Evolutionary conservation across 2,113 vertebrate species (phyloP), one percentile per base, ranked within the genome.

Genomic region (Shinisaurus crocodilurus): DNA sequence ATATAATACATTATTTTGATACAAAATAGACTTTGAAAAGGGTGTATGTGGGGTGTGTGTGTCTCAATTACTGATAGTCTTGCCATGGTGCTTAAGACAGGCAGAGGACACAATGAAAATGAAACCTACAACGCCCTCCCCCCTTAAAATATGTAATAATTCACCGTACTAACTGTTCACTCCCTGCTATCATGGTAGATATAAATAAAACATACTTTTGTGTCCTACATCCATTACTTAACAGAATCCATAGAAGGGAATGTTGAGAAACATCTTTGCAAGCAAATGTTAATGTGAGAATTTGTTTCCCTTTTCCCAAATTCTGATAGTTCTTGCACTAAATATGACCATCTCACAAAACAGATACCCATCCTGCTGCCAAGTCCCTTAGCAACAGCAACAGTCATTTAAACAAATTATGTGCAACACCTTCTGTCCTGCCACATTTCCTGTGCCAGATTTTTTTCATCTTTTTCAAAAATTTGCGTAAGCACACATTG

Each of bases 331-430:
- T 60, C 54, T 57, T 54, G 13, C 54, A 45, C 16, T 63, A 87
- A 82, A 82, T 76, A 32, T 48, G 29, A 7, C 70, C 54, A 32
- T 20, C n/a, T 43, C n/a, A 84, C 25, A n/a, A 60, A 60, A 37
- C 34, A 82, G 50, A 57, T 82, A n/a, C 32, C 34, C 50, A 32
- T 76, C 54, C 50, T 82, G 80, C 60, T 84, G 37, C 25, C 13
- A 29, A 67, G 40, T 67, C 82, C 63, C 37, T 45, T 84, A 69
- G 60, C 63, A 80, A 88, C 82, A 65, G 86, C 75, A 79, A 79
- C 63, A 80, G 43, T 80, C 15, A 69, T 67, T 67, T 84, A 65
- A 40, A 43, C 75, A 87, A 67, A 20, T 34, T 16, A 67, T 80
- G 50, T 37, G 32, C 60, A 88, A 88, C 43, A 69, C 63, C 43